phyloP scores from a whole-genome alignment of 2,113 vertebrate genomes.

The Vireo altiloquus region DNA sequence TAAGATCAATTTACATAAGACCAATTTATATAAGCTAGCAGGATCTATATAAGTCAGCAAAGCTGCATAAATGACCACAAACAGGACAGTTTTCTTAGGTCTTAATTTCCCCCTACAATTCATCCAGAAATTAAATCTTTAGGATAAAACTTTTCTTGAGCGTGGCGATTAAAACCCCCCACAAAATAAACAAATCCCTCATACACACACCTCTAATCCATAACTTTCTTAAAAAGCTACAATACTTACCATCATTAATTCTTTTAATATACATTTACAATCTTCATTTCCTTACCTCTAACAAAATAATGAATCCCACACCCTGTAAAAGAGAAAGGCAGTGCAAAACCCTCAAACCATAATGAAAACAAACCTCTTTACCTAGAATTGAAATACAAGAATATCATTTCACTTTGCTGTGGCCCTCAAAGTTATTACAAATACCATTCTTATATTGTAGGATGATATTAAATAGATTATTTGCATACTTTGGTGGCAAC shows the following conservation, averaged over 20 bases:
- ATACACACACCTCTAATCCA: background rate
- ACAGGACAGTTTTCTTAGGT: background rate
- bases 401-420: background rate
- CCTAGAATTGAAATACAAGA: background rate
- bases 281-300: background rate
- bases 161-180: background rate
- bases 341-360: background rate
- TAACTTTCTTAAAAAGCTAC: background rate
- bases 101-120: background rate
- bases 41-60: background rate
- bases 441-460: background rate
- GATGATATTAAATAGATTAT: background rate
- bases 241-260: background rate
- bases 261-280: background rate
- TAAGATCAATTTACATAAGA: background rate
- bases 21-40: background rate
- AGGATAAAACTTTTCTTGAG: background rate
- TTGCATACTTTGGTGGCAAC: background rate
- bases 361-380: background rate
- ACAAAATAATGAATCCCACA: background rate
- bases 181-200: background rate
- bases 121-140: background rate
- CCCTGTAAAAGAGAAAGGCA: background rate
- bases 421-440: background rate
- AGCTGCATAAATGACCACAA: background rate